These are phyloP conservation scores for Sepioteuthis lessoniana DNA, from an alignment of 2,888 invertebrate genomes.

Conservation along the genomic window DNA sequence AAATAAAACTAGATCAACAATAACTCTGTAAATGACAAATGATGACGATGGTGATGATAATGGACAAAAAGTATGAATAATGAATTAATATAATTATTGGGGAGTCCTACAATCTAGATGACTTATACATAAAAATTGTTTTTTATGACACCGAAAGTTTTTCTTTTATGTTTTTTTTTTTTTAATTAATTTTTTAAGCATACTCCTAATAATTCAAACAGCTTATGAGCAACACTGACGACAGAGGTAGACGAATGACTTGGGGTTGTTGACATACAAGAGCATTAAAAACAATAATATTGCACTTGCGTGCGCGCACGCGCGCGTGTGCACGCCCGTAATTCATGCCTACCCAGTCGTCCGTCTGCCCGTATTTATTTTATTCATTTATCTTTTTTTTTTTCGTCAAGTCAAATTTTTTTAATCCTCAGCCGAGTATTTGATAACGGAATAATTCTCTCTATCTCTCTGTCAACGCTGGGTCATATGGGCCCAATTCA, in stretches of 20 bases:
- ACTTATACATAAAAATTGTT: not conserved
- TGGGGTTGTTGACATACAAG: not conserved
- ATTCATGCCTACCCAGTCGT: not conserved
- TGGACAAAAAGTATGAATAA: not conserved
- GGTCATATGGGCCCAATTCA: too few relatives aligned
- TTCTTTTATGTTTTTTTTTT: not conserved
- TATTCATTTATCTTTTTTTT: not conserved
- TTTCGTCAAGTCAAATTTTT: too few relatives aligned
- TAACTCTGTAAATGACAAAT: not conserved
- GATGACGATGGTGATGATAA: not conserved
- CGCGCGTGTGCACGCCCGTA: not conserved
- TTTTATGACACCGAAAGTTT: not conserved
- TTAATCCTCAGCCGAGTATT: too few relatives aligned
- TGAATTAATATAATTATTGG: not conserved
- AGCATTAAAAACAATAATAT: constrained; percentile 8
- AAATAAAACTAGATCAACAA: not conserved
- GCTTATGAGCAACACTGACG: not conserved
- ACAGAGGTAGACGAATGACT: not conserved
- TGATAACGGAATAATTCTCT: too few relatives aligned
- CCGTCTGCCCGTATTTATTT: not conserved
- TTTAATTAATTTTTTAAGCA: not conserved
- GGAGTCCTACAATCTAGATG: not conserved
- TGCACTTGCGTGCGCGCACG: not conserved
- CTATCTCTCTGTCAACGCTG: too few relatives aligned
- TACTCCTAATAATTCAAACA: not conserved